Conservation (phyloP, 1,140 invertebrate genomes). For the Propsilocerus akamusi region DNA sequence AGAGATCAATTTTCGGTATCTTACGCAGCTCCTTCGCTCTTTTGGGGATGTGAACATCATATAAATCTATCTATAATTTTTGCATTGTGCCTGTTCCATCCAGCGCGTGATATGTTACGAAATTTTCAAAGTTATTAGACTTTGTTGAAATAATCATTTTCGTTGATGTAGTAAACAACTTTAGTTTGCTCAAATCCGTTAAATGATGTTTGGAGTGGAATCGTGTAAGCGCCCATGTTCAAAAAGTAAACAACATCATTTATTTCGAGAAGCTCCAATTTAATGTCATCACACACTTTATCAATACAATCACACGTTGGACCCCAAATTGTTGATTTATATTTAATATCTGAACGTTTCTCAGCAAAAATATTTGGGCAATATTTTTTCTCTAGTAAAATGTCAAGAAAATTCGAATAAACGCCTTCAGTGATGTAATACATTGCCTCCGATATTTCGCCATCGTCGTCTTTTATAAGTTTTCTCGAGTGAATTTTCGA, state of each 20-base stretch:
- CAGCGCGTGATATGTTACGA: too few species aligned
- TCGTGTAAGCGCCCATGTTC: conserved; percentile 82
- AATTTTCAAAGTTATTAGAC: too few species aligned
- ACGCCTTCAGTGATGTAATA: conserved; percentile 95
- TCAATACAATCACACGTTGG: conserved; percentile 85
- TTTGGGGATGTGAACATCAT: too few species aligned
- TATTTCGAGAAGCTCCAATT: conserved; percentile 48
- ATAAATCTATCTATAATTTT: too few species aligned
- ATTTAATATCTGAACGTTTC: conserved; percentile 25
- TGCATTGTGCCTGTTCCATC: too few species aligned
- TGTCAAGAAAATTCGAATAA: not conserved
- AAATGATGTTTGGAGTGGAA: conserved; percentile 63
- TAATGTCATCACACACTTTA: conserved; percentile 44
- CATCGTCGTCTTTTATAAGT: conserved; percentile 11
- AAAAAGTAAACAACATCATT: conserved; percentile 71
- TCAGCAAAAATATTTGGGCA: conserved; percentile 9
- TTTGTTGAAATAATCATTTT: too few species aligned
- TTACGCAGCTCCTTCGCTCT: too few species aligned
- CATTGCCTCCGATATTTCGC: conserved; percentile 43
- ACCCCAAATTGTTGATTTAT: conserved; percentile 61
- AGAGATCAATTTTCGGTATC: too few species aligned
- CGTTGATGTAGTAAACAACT: conserved; percentile 16
- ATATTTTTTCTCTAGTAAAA: not conserved
- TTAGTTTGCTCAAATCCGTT: conserved; percentile 70
- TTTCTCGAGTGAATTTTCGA: conserved; percentile 36